Evolutionary conservation across 2,888 invertebrate species (phyloP).

Genomic region (Ligdia adustata): DNA sequence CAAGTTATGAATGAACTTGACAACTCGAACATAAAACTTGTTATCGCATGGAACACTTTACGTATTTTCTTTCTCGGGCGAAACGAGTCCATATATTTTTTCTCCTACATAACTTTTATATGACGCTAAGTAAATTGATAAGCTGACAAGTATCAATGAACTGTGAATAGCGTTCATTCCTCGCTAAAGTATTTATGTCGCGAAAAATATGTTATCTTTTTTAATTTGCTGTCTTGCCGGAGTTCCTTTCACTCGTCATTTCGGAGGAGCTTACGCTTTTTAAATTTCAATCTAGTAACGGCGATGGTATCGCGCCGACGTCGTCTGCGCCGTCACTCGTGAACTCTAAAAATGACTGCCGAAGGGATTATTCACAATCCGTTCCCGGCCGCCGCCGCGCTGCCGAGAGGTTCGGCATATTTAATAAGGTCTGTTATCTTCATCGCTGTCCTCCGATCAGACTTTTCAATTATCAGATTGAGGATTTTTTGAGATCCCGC

Average conservation of each 20-base stretch:
- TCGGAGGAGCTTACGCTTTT: slow-evolving; percentile 57
- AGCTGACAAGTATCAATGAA: slow-evolving; percentile 37
- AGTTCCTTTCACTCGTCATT: slow-evolving; percentile 49
- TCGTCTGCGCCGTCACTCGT: slow-evolving; percentile 49
- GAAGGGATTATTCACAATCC: slow-evolving; percentile 72
- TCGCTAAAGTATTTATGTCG: slow-evolving; percentile 34
- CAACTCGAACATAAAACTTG: slow-evolving; percentile 22
- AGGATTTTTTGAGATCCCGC: slow-evolving; percentile 29
- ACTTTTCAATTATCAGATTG: slow-evolving; percentile 66
- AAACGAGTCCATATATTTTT: slow-evolving; percentile 30
- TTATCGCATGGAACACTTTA: slow-evolving; percentile 24
- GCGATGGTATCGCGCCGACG: slow-evolving; percentile 58
- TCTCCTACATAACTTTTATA: slow-evolving; percentile 29
- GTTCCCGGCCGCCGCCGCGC: slow-evolving; percentile 48
- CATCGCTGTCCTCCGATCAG: slow-evolving; percentile 56
- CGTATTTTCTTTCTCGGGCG: slow-evolving; percentile 23
- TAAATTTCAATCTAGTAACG: slow-evolving; percentile 59
- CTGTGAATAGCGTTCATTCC: slow-evolving; percentile 36
- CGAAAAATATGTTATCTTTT: slow-evolving; percentile 43
- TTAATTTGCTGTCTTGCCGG: slow-evolving; percentile 45
- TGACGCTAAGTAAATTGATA: slow-evolving; percentile 37
- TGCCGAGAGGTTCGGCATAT: slow-evolving; percentile 70
- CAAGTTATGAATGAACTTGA: slow-evolving; percentile 33
- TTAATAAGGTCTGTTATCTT: slow-evolving; percentile 72
- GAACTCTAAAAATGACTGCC: slow-evolving; percentile 65